These are phyloP conservation scores for Eufriesea mexicana DNA, from an alignment of 1,140 invertebrate genomes.

Conservation along the genomic window DNA sequence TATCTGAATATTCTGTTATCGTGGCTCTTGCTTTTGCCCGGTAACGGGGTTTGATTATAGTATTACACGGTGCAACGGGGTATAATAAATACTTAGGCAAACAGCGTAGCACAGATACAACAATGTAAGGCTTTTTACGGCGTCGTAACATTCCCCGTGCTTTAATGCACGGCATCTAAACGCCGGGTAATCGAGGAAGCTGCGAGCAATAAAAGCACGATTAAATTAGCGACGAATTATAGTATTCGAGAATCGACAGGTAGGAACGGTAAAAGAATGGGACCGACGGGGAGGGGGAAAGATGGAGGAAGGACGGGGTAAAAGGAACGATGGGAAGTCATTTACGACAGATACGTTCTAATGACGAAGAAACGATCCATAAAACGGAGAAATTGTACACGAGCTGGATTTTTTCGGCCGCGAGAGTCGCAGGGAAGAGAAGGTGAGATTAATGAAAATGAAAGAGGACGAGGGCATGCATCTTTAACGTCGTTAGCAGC, in stretches of 20 bases:
- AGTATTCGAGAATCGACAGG: constrained; percentile 3
- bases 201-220: constrained; percentile 2
- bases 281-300: too few relatives aligned
- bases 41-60: constrained; percentile 10
- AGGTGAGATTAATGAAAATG: background rate
- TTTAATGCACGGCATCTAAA: background rate
- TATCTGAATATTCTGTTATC: constrained; percentile 27
- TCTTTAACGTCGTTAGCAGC: background rate
- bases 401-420: background rate
- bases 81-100: background rate
- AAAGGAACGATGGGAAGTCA: background rate
- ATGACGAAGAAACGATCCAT: background rate
- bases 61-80: background rate
- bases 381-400: background rate
- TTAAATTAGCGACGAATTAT: background rate
- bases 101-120: background rate
- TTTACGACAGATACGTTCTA: constrained; percentile 1
- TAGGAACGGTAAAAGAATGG: background rate
- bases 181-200: background rate
- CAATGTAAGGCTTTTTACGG: background rate
- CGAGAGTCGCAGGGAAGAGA: too few relatives aligned
- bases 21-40: background rate
- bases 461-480: too few relatives aligned
- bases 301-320: background rate
- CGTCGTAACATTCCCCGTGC: constrained; percentile 4